These are phyloP conservation scores for Schrankia costaestrigalis DNA, from an alignment of 2,888 invertebrate species.

Conservation along the genomic window DNA sequence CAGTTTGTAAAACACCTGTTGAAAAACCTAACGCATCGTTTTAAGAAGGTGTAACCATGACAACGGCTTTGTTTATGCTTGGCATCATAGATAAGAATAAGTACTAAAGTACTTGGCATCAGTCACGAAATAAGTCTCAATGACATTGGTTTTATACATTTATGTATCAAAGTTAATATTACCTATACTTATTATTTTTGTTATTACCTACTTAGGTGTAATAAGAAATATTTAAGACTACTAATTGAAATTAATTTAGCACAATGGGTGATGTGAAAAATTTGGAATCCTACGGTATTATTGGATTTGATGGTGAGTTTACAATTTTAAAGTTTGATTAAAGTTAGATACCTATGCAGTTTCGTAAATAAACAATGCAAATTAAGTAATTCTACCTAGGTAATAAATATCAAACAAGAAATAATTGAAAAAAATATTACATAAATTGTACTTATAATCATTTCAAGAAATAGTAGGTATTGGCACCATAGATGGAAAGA, in stretches of 20 bases:
- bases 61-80: slow-evolving; percentile 22
- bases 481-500: no score
- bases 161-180: no score
- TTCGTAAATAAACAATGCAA: neutral
- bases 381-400: no score
- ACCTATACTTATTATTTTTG: slow-evolving; percentile 17
- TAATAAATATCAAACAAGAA: no score
- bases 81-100: no score
- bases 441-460: no score
- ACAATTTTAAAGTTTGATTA: slow-evolving; percentile 3
- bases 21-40: no score
- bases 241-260: slow-evolving; percentile 19
- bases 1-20: no score
- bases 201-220: slow-evolving; percentile 12
- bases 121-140: slow-evolving; percentile 15
- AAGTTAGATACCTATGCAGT: neutral
- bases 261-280: slow-evolving; percentile 75
- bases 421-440: no score
- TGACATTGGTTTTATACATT: no score
- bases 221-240: slow-evolving; percentile 2
- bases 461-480: no score
- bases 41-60: slow-evolving; percentile 24
- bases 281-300: slow-evolving; percentile 85
- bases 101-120: no score
- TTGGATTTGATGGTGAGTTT: slow-evolving; percentile 89